Evolutionary conservation across 2,888 invertebrate genomes (phyloP).

Genomic region (Myopa testacea): DNA sequence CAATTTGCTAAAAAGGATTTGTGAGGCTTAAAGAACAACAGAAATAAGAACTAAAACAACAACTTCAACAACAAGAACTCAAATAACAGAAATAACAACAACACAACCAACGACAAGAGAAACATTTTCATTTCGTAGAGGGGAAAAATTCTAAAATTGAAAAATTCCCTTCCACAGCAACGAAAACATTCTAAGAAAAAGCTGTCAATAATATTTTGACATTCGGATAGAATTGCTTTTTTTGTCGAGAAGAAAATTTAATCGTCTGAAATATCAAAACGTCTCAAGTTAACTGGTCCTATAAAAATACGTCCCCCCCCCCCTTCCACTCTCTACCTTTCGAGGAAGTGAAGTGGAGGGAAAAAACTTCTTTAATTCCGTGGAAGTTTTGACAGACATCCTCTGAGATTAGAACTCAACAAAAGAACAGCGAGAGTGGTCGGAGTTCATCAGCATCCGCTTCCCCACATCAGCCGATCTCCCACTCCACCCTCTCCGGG

Average conservation of each 20-base stretch:
- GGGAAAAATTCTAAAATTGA: too few species aligned
- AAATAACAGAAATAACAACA: too few species aligned
- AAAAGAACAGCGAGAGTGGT: too few species aligned
- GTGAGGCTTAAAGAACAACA: not conserved
- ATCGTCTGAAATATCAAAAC: not conserved
- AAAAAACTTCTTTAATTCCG: not conserved
- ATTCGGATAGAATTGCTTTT: not conserved
- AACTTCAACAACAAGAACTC: too few species aligned
- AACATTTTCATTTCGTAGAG: too few species aligned
- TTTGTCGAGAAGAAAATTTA: not conserved
- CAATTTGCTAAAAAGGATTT: not conserved
- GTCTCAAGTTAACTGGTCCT: too few species aligned
- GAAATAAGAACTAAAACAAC: not conserved
- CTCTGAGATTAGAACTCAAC: not conserved
- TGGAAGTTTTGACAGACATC: not conserved
- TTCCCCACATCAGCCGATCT: too few species aligned
- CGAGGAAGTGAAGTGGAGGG: not conserved
- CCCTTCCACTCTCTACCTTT: too few species aligned
- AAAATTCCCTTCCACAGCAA: not conserved
- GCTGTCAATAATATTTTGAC: not conserved
- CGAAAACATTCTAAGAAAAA: not conserved
- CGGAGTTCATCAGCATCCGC: too few species aligned
- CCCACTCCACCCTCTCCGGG: too few species aligned
- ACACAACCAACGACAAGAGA: too few species aligned
- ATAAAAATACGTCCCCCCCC: too few species aligned